Evolutionary conservation across 2,113 vertebrate species (phyloP).

Genomic region (Paedocypris sp.): DNA sequence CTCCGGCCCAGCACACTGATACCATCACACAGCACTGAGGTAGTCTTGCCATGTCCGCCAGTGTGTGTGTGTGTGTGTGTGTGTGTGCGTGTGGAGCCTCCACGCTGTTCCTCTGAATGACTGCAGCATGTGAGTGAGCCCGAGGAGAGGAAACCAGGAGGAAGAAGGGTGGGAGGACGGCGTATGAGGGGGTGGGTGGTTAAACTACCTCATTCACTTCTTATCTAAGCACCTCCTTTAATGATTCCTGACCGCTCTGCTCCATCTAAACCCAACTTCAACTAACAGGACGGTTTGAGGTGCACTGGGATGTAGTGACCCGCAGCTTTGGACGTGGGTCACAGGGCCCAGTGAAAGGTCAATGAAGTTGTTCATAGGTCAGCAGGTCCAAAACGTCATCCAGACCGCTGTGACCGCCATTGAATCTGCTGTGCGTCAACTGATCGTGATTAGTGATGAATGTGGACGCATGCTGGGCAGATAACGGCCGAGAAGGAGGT

Average conservation of each 20-base stretch:
- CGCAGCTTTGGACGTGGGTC: background rate
- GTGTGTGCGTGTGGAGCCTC: conserved; percentile 20
- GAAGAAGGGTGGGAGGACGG: conserved; percentile 22
- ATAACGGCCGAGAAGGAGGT: background rate
- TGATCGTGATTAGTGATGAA: conserved; percentile 9
- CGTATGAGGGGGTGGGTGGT: conserved; percentile 24
- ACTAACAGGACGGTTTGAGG: background rate
- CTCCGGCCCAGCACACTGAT: conserved; percentile 28
- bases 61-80: conserved; percentile 1
- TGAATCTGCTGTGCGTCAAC: conserved; percentile 12
- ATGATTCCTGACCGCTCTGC: background rate
- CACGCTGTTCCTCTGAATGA: conserved; percentile 33
- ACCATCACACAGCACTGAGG: conserved; percentile 28
- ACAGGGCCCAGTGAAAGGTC: background rate
- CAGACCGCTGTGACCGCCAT: conserved; percentile 1
- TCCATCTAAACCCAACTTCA: conserved; percentile 5
- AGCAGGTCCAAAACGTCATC: background rate
- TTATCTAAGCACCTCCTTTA: conserved; percentile 16
- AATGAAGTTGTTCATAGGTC: background rate
- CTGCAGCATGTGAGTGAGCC: conserved; percentile 10
- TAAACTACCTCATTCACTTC: conserved; percentile 20
- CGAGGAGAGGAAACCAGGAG: conserved; percentile 19
- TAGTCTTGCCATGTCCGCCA: conserved; percentile 34
- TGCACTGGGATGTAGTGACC: background rate
- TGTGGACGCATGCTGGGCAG: background rate